Conservation (phyloP, 2,113 vertebrate genomes). For the Labeo rohita region DNA sequence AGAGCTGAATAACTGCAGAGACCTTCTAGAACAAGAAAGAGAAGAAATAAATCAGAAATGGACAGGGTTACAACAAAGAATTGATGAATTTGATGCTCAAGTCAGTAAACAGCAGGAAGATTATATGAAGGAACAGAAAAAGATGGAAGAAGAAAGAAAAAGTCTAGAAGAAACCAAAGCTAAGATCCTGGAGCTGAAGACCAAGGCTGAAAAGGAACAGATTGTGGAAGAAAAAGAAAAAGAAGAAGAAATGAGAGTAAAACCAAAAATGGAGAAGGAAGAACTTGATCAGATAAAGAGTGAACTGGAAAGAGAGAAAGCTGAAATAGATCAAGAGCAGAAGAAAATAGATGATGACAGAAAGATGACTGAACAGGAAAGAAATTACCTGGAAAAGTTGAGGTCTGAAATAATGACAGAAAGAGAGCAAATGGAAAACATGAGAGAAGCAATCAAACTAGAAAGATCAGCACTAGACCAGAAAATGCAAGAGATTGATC, state of each 20-base stretch:
- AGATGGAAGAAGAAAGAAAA: not conserved
- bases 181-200: not conserved
- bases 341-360: not conserved
- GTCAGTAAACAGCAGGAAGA: not conserved
- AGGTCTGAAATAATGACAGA: not conserved
- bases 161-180: not conserved
- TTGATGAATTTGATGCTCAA: constrained; percentile 6
- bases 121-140: not conserved
- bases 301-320: not conserved
- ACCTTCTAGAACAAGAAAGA: not conserved
- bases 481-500: not conserved
- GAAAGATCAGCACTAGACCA: constrained; percentile 2
- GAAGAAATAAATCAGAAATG: not conserved
- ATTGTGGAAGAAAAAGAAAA: not conserved
- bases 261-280: constrained; percentile 35
- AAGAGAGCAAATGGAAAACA: not conserved
- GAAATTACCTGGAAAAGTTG: not conserved
- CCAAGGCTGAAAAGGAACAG: not conserved
- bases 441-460: not conserved
- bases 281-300: constrained; percentile 6
- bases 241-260: constrained; percentile 31
- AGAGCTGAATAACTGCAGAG: not conserved
- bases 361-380: not conserved
- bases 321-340: not conserved
- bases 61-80: not conserved